Conservation (phyloP, 2,113 vertebrate species). For the Phrynosoma platyrhinos region DNA sequence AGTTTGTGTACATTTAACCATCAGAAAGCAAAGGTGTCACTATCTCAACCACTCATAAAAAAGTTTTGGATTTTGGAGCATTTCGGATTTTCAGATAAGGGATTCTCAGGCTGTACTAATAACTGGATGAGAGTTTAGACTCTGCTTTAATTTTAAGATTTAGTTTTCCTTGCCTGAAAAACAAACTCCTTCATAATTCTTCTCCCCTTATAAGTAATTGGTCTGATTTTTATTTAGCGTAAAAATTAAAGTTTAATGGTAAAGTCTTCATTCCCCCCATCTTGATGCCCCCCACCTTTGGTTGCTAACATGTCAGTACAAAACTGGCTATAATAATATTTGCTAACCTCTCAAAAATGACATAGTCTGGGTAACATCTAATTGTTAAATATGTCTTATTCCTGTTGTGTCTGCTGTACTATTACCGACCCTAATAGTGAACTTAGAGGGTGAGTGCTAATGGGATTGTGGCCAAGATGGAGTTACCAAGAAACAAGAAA, state of each 20-base stretch:
- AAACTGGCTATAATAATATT: not conserved
- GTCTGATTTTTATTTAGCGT: constrained; percentile 49
- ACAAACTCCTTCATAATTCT: not conserved
- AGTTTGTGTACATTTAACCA: too few relatives aligned
- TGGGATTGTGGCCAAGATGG: not conserved
- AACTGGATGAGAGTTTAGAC: not conserved
- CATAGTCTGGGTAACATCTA: not conserved
- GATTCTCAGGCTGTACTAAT: too few relatives aligned
- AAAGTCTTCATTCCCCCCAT: constrained; percentile 22
- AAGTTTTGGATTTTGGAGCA: too few relatives aligned
- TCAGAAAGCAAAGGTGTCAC: too few relatives aligned
- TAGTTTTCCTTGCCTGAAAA: not conserved
- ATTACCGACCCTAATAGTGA: not conserved
- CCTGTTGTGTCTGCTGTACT: not conserved
- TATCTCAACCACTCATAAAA: too few relatives aligned
- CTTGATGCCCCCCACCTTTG: constrained; percentile 10
- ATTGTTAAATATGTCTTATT: constrained; percentile 5
- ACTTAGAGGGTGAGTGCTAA: too few relatives aligned
- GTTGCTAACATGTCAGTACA: not conserved
- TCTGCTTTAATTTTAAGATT: not conserved
- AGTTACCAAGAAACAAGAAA: not conserved
- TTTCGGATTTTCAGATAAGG: too few relatives aligned
- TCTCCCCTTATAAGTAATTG: constrained; percentile 7
- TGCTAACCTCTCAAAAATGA: constrained; percentile 35
- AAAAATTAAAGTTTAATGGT: not conserved